Percentiles rank a stretch among this genome's conserved stretches.
Conservation (phyloP, 2,797 vertebrate species). For the Harpagifer antarcticus region DNA sequence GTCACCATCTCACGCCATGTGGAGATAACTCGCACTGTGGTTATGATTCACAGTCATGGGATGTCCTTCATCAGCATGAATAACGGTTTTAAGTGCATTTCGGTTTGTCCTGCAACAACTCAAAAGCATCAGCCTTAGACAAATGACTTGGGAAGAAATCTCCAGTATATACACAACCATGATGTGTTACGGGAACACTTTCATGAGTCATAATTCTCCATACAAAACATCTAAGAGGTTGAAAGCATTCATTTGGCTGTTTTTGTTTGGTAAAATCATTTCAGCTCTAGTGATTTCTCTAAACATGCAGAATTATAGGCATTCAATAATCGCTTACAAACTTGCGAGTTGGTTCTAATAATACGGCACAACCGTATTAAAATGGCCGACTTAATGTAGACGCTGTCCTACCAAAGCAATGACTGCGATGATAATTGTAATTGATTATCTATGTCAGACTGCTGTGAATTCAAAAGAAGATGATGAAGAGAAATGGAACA, state of each 20-base stretch:
- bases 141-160: neutral
- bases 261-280: neutral
- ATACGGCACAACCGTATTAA: neutral
- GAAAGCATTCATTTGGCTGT: neutral
- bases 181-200: constrained; percentile 6
- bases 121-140: neutral
- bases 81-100: constrained; percentile 13
- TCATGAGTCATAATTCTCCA: neutral
- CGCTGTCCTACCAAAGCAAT: constrained; percentile 16
- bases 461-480: constrained; percentile 25
- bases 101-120: constrained; percentile 7
- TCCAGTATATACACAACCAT: neutral
- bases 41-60: constrained; percentile 31
- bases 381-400: constrained; percentile 1
- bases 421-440: constrained; percentile 3
- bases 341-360: neutral
- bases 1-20: neutral
- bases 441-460: constrained; percentile 14
- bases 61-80: constrained; percentile 17
- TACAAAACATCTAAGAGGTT: neutral
- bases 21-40: neutral
- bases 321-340: neutral
- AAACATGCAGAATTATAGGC: neutral
- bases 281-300: no score
- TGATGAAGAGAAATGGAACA: neutral